Evolutionary conservation across 2,113 vertebrate genomes (phyloP), one percentile per base, ranked within the genome.

Genomic region (Grammomys surdaster): DNA sequence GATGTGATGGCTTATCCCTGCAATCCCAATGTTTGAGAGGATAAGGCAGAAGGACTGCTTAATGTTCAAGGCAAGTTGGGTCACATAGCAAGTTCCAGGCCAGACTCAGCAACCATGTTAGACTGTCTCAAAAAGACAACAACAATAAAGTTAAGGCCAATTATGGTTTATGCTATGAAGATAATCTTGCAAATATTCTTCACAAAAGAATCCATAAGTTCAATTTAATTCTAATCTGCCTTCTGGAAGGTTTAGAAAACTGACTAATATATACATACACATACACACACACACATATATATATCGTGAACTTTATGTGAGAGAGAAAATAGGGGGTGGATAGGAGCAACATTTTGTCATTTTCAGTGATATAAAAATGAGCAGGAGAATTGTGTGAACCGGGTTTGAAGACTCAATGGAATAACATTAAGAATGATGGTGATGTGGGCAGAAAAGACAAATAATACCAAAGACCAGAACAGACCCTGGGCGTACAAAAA

Each of bases 131-230:
- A 56, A 88, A 56, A 26, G 46, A 82, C 22, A 85, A 46, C 60
- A 85, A 51, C 48, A 51, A 51, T 58, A 51, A 48, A 86, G 36
- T 69, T 20, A 96, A 88, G 54, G 87, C 36, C 54, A 90, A 40
- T 90, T 54, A 17, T 95, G 69, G n/a, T 26, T 95, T 87, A 46
- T 36, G 14, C n/a, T 89, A 4, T 92, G 54, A 96, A 91, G 73
- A n/a, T 75, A 92, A 88, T 75, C 76, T 89, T 70, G 14, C n/a
- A 95, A 93, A 88, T 90, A 69, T 90, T 84, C 70, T 91, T 70
- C 56, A 36, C 73, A 89, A 60, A 60, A 60, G 33, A 94, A 96
- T 51, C 82, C 43, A 88, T 26, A 80, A 82, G 78, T 70, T 40
- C 78, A 85, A 89, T 84, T 73, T 8, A 81, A 91, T 51, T 63